phyloP scores from a whole-genome alignment of 2,113 vertebrate species.

The Odocoileus hemionus region DNA sequence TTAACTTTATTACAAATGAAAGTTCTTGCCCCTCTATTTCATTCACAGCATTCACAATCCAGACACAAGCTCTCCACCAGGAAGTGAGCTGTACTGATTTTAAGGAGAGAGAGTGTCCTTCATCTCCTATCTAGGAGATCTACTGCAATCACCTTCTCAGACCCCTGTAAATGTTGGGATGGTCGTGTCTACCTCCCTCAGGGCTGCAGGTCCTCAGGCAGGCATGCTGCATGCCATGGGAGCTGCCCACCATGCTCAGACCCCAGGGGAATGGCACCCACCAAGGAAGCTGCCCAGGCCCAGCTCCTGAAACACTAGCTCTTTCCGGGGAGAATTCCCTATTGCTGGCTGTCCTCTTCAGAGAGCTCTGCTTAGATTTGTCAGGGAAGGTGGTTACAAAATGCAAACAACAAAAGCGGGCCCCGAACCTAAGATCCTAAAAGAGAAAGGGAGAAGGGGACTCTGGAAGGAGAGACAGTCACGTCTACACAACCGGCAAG shows the following conservation, averaged over 20 bases:
- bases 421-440: neutral
- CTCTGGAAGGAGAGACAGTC: neutral
- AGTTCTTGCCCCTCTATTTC: neutral
- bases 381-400: neutral
- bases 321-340: neutral
- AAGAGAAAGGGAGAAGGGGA: neutral
- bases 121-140: neutral
- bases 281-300: neutral
- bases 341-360: neutral
- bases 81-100: neutral
- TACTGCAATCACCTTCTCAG: neutral
- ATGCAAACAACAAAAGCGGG: neutral
- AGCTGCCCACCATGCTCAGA: neutral
- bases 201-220: neutral
- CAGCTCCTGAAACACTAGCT: neutral
- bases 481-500: neutral
- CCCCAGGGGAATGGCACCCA: too few relatives aligned
- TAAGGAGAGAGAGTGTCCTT: neutral
- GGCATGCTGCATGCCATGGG: too few relatives aligned
- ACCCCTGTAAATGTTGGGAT: fast-evolving
- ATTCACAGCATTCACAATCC: neutral
- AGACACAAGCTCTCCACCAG: neutral
- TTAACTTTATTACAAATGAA: neutral
- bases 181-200: neutral
- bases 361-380: neutral